These are phyloP conservation scores for Theocolax elegans DNA, from an alignment of 1,140 invertebrate genomes.

Conservation along the genomic window DNA sequence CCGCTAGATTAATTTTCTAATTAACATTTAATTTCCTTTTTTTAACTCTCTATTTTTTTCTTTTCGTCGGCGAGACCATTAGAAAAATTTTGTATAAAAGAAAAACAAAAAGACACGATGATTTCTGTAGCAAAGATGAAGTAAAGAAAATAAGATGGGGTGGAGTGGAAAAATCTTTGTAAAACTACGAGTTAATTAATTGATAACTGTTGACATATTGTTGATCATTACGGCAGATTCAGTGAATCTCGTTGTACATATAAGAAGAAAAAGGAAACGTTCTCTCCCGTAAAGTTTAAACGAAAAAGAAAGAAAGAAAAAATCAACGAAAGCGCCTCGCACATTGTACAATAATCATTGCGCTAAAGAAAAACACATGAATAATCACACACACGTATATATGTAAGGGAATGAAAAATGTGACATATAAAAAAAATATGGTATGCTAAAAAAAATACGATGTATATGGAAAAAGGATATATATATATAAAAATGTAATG, in stretches of 20 bases:
- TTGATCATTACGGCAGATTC: conserved; percentile 27
- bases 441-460: neutral
- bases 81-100: no score
- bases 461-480: neutral
- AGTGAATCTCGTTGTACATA: conserved; percentile 13
- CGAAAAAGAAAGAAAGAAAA: neutral
- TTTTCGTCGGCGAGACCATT: no score
- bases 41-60: no score
- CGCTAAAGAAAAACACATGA: no score
- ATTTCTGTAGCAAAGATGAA: no score
- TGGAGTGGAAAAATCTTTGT: no score
- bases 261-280: neutral
- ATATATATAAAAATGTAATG: neutral
- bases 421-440: neutral
- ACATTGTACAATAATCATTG: conserved; percentile 59
- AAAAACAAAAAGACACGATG: no score
- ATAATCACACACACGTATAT: neutral
- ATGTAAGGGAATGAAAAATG: neutral
- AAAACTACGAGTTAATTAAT: conserved; percentile 34
- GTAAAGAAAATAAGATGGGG: no score
- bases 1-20: conserved; percentile 26
- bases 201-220: conserved; percentile 37
- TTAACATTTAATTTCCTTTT: no score
- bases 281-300: neutral
- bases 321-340: conserved; percentile 43